Evolutionary conservation across 35 echinoderm and acorn worm species (phyloP), one percentile per base, ranked within the genome.

Genomic region (Heliocidaris tuberculata): DNA sequence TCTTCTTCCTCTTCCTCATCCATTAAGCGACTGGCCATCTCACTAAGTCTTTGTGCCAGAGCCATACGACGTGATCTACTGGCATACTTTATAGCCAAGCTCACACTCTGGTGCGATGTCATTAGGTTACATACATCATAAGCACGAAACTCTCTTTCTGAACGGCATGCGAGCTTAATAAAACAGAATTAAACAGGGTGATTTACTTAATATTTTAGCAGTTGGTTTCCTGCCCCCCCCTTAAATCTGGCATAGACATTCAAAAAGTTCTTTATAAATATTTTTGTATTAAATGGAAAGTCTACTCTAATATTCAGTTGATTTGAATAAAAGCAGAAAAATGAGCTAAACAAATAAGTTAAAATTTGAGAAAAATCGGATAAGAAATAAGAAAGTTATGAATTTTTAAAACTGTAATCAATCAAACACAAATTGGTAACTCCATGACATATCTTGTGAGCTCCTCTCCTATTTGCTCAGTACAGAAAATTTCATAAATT

Each of bases 51-150:
- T 71, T 97, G 71, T 9, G 98, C 98, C 54, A 99, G 88, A 35
- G 61, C 60, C 85, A 99, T 95, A 32, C 96, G 95, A 24, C 97
- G 95, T 65, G 97, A 97, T 48, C 98, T 88, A 56, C 96, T 97
- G 27, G 98, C 98, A 85, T 99, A 99, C 59, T 99, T 99, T 85
- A 99, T 99, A 21, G 98, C 98, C 24, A 99, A 92, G 31, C 94
- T 96, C 56, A 97, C 94, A 24, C 95, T 95, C 88, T 99, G 98
- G 48, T 99, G 93, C 0, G 98, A 96, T 78, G 95, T 95, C 98
- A 99, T 99, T 91, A 97, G 85, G 85, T 95, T 89, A 90, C 97
- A 97, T 32, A 99, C 91, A 30, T 99, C 98, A 30, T 94, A 95
- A 2, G 97, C 97, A 24, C 97, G 89, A 19, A 94, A 96, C 65